Evolutionary conservation across 2,888 invertebrate genomes (phyloP).

Genomic region (Altica lythri): DNA sequence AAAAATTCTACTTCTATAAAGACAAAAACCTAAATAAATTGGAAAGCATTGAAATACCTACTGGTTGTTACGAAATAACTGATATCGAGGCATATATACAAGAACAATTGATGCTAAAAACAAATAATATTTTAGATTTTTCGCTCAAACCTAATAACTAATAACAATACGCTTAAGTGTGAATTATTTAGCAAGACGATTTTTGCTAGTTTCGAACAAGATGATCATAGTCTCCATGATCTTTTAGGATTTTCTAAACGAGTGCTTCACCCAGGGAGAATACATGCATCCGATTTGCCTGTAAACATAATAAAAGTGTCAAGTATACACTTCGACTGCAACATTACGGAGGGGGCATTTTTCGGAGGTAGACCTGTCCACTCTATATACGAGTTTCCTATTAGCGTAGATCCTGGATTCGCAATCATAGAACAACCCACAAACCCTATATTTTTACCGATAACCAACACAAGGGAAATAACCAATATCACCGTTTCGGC

Average conservation of each 20-base stretch:
- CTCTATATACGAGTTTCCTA: constrained; percentile 47
- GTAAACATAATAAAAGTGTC: constrained; percentile 36
- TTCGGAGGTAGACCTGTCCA: constrained; percentile 44
- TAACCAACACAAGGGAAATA: too few species aligned
- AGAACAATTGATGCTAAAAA: constrained; percentile 4
- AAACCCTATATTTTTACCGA: too few species aligned
- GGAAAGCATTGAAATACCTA: constrained; percentile 38
- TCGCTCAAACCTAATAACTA: constrained; percentile 38
- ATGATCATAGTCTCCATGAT: not conserved
- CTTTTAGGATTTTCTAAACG: constrained; percentile 6
- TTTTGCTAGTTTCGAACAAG: not conserved
- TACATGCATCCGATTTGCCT: constrained; percentile 34
- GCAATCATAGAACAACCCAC: constrained; percentile 43
- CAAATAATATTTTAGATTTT: not conserved
- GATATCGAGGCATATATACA: constrained; percentile 41
- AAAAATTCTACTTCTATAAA: constrained; percentile 46
- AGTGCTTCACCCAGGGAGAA: constrained; percentile 18
- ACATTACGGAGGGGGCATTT: constrained; percentile 45
- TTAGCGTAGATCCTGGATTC: constrained; percentile 47
- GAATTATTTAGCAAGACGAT: constrained; percentile 27
- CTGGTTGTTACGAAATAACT: constrained; percentile 47
- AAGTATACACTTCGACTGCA: constrained; percentile 39
- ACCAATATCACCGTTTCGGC: too few species aligned
- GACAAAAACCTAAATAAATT: constrained; percentile 22
- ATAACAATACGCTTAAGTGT: constrained; percentile 45